Percentiles rank a stretch among this genome's conserved stretches.
Evolutionary conservation across 2,113 vertebrate genomes (phyloP).

Genomic region (Delphinus delphis): DNA sequence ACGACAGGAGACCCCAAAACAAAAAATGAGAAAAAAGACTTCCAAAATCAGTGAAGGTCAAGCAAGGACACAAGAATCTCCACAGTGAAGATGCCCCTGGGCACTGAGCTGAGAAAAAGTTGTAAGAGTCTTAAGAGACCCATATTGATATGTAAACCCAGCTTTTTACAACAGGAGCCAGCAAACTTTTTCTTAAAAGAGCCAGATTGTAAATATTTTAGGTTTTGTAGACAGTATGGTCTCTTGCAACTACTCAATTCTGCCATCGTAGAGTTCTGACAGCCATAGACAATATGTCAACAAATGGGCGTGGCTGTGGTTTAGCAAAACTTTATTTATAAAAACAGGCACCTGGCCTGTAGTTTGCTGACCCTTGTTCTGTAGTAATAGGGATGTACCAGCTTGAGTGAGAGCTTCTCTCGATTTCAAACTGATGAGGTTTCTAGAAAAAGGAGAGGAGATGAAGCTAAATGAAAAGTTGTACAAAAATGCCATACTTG

Average conservation of each 20-base stretch:
- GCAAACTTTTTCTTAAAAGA: background rate
- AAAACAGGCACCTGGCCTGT: background rate
- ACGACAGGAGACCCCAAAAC: background rate
- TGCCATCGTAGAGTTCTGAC: background rate
- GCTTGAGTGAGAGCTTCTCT: background rate
- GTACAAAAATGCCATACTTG: background rate
- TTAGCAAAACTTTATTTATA: background rate
- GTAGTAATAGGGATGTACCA: background rate
- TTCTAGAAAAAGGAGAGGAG: background rate
- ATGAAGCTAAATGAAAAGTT: background rate
- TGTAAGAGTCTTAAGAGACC: background rate
- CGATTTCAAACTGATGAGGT: background rate
- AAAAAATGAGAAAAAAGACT: background rate
- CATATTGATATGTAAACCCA: background rate
- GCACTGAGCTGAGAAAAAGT: background rate
- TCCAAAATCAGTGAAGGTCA: background rate
- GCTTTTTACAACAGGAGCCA: background rate
- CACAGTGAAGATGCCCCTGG: background rate
- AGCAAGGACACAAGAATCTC: background rate
- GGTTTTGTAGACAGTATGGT: background rate
- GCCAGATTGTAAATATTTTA: background rate
- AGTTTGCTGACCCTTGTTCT: background rate
- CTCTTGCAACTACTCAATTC: background rate
- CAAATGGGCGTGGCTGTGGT: background rate
- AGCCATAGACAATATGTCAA: background rate